These are phyloP conservation scores for Stomatorhinus ivindoensis DNA, from an alignment of 2,113 vertebrate genomes.

Conservation along the genomic window DNA sequence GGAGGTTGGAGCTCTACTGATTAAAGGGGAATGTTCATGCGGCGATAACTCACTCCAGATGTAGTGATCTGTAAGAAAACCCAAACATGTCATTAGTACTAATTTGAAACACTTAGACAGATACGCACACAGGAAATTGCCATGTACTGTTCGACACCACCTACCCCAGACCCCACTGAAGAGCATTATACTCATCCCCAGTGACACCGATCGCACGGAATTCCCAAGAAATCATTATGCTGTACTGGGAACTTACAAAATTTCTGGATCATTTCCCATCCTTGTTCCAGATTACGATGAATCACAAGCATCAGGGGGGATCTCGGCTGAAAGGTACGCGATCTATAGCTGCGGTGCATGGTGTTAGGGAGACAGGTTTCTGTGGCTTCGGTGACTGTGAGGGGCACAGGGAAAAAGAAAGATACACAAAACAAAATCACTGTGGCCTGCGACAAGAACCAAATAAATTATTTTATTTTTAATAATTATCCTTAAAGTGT, in stretches of 20 bases:
- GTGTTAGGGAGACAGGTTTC: background rate
- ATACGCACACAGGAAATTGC: background rate
- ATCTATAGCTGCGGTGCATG: background rate
- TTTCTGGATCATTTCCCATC: background rate
- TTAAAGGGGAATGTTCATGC: background rate
- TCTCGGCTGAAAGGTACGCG: background rate
- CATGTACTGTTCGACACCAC: background rate
- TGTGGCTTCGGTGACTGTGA: background rate
- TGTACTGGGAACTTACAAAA: background rate
- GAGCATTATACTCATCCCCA: background rate
- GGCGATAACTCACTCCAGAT: background rate
- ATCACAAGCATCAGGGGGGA: background rate
- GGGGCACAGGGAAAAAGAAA: background rate
- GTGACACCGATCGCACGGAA: background rate
- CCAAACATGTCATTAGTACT: background rate
- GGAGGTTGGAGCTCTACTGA: background rate
- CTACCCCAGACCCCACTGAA: background rate
- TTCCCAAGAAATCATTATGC: background rate
- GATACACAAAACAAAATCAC: background rate
- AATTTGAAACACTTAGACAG: background rate
- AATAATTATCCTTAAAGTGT: no score
- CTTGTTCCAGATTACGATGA: background rate
- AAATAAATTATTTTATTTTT: no score
- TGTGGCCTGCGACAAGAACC: background rate
- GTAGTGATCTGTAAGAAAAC: background rate